Conservation (phyloP, 2,113 vertebrate species). For the Oreochromis spilurus region DNA sequence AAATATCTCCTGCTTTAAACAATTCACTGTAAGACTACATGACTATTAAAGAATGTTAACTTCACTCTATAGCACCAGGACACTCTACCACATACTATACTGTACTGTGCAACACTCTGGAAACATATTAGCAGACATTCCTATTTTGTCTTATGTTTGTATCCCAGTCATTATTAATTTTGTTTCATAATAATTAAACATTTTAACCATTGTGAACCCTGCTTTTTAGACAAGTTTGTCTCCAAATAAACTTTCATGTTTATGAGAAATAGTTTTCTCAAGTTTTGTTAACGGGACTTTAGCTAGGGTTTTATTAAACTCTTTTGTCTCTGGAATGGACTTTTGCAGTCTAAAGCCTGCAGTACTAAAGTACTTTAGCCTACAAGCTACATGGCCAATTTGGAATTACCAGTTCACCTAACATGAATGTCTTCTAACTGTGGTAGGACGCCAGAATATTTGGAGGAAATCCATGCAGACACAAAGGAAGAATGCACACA, state of each 20-base stretch:
- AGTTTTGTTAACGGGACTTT: neutral
- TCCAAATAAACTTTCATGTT: neutral
- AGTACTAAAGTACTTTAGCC: neutral
- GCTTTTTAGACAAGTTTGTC: no score
- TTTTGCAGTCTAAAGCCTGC: neutral
- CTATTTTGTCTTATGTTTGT: neutral
- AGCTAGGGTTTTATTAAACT: neutral
- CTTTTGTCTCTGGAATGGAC: neutral
- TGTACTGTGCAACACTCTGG: neutral
- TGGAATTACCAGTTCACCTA: neutral
- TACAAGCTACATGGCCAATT: neutral
- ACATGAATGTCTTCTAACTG: neutral
- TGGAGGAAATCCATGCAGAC: neutral
- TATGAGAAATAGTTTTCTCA: neutral
- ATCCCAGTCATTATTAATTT: neutral
- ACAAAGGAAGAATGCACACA: neutral
- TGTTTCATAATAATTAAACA: fast-evolving
- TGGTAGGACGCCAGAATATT: neutral
- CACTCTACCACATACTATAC: neutral
- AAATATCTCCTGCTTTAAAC: neutral
- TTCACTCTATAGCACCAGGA: neutral
- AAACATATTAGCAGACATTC: neutral
- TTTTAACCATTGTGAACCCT: no score
- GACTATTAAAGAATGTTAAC: neutral
- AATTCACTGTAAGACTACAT: neutral